These are phyloP conservation scores for Danionella cerebrum DNA, from an alignment of 2,113 vertebrate genomes.

Conservation along the genomic window DNA sequence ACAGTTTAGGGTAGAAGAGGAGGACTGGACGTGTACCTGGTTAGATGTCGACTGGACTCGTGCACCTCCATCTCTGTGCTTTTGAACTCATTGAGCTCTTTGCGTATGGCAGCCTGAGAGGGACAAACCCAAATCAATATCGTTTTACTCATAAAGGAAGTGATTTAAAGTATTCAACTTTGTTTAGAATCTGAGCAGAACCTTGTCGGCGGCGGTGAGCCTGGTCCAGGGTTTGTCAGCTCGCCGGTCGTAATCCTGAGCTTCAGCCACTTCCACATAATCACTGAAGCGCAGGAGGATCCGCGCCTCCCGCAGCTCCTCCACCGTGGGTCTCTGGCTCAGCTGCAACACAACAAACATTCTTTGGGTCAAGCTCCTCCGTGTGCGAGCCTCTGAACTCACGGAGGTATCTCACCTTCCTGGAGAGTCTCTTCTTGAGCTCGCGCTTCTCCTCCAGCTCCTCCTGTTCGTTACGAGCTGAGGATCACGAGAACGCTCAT, in stretches of 20 bases:
- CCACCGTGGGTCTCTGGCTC: conserved; percentile 92
- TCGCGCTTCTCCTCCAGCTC: conserved; percentile 96
- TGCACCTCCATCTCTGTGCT: conserved; percentile 99
- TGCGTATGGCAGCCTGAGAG: conserved; percentile 91
- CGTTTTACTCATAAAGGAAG: no score
- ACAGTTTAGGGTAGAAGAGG: no score
- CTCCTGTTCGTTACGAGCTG: conserved; percentile 93
- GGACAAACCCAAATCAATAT: conserved; percentile 32
- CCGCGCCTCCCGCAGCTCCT: conserved; percentile 90
- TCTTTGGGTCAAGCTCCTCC: no score
- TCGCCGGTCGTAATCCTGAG: conserved; percentile 94
- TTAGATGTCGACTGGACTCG: conserved; percentile 94
- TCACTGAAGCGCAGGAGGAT: conserved; percentile 98
- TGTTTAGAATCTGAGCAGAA: no score
- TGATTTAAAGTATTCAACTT: no score
- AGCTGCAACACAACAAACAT: conserved; percentile 59
- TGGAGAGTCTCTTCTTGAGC: conserved; percentile 89
- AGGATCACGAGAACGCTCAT: conserved; percentile 39
- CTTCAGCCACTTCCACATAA: conserved; percentile 94
- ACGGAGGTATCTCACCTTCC: no score
- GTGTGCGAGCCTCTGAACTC: no score
- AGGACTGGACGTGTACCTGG: conserved; percentile 68
- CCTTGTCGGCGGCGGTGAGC: conserved; percentile 93
- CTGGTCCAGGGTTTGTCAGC: conserved; percentile 97
- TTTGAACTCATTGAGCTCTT: conserved; percentile 98